A percentile compares a stretch with the other conserved stretches of the same genome.
phyloP scores from a whole-genome alignment of 2,113 vertebrate species.

The Aptenodytes forsteri region DNA sequence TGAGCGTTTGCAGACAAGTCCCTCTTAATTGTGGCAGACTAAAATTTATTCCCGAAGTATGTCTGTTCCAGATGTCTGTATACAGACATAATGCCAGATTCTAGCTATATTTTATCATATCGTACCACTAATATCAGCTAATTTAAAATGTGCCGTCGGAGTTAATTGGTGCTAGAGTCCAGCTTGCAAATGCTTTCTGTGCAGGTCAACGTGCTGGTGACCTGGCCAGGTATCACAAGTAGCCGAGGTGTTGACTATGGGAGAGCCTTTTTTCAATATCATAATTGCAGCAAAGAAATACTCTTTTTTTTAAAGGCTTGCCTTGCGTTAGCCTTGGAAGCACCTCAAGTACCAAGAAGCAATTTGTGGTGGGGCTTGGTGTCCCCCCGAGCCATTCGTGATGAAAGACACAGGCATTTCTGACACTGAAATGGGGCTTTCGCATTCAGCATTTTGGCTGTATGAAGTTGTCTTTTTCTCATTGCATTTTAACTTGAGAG shows the following conservation, averaged over 20 bases:
- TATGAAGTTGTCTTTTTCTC: not conserved
- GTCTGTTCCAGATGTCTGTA: not conserved
- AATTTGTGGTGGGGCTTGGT: not conserved
- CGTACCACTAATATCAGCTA: not conserved
- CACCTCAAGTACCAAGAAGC: not conserved
- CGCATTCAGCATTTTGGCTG: not conserved
- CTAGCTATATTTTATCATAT: not conserved
- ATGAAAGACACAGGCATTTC: not conserved
- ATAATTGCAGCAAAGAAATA: not conserved
- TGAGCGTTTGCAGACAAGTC: not conserved
- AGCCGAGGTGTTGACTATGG: too few relatives aligned
- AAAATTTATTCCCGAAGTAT: not conserved
- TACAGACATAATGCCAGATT: not conserved
- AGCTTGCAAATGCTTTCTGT: not conserved
- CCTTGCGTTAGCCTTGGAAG: not conserved
- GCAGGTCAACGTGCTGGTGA: not conserved
- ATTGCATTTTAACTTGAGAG: not conserved
- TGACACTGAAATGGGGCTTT: not conserved
- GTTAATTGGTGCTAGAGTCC: not conserved
- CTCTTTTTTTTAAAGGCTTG: not conserved
- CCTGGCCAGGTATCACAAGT: not conserved
- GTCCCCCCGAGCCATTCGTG: not conserved
- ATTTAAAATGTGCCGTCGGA: not conserved
- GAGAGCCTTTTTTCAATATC: not conserved
- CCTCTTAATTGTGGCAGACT: not conserved